Percentiles rank a stretch among this genome's conserved stretches.
Evolutionary conservation across 2,113 vertebrate genomes (phyloP).

Genomic region (Cynoglossus semilaevis): DNA sequence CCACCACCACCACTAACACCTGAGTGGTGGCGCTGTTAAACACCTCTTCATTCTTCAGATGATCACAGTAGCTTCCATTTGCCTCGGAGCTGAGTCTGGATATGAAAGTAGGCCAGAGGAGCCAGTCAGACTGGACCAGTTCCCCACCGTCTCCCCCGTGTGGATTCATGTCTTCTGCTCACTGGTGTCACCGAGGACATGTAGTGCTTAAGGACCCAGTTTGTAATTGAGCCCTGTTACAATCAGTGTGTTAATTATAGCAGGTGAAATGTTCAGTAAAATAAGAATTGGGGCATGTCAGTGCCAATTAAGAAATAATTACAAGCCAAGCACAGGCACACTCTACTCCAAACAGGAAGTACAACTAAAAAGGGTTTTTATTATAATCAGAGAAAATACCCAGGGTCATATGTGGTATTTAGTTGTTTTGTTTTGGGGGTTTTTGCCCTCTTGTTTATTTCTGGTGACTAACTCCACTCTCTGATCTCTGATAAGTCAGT

Average conservation of each 20-base stretch:
- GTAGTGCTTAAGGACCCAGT: conserved; percentile 49
- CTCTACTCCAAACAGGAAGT: too few relatives aligned
- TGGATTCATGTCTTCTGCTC: conserved; percentile 55
- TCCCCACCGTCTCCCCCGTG: conserved; percentile 28
- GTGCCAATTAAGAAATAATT: too few relatives aligned
- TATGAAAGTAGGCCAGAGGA: conserved; percentile 62
- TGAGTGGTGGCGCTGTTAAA: conserved; percentile 41
- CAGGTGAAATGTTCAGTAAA: not conserved
- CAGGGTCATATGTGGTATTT: too few relatives aligned
- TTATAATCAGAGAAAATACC: conserved; percentile 29
- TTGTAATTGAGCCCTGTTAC: conserved; percentile 50
- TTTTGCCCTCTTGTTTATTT: not conserved
- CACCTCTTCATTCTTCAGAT: conserved; percentile 57
- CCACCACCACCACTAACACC: conserved; percentile 57
- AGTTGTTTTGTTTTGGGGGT: too few relatives aligned
- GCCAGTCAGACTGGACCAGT: conserved; percentile 56
- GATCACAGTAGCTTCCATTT: conserved; percentile 49
- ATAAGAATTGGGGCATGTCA: too few relatives aligned
- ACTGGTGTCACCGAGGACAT: conserved; percentile 38
- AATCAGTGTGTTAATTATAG: conserved; percentile 50
- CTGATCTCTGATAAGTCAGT: not conserved
- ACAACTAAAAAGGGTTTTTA: too few relatives aligned
- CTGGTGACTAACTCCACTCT: conserved; percentile 1
- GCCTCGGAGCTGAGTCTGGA: conserved; percentile 31
- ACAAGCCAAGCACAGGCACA: too few relatives aligned